Conservation (phyloP, 2,888 invertebrate species). For the Tachystola acroxantha region DNA sequence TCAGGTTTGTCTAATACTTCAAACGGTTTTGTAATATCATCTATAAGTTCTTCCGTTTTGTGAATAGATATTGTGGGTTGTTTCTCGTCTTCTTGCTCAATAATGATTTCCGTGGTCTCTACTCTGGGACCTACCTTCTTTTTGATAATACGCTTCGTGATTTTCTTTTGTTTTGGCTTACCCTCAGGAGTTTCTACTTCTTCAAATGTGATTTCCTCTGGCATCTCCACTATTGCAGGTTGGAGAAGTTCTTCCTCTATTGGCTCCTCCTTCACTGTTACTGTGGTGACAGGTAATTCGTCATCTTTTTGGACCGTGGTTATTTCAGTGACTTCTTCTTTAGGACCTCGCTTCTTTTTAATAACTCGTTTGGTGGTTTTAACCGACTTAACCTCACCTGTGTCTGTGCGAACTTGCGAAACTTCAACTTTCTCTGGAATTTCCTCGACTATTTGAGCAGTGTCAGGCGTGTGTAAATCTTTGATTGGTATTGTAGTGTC, state of each 20-base stretch:
- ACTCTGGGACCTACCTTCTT: constrained; percentile 35
- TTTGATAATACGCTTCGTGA: constrained; percentile 51
- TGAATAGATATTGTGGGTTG: constrained; percentile 30
- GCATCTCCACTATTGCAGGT: constrained; percentile 21
- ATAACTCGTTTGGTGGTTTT: constrained; percentile 29
- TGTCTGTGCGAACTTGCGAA: constrained; percentile 27
- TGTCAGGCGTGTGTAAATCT: constrained; percentile 25
- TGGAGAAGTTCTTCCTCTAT: constrained; percentile 24
- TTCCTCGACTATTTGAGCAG: constrained; percentile 31
- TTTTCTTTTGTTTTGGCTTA: constrained; percentile 16
- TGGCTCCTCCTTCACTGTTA: constrained; percentile 37
- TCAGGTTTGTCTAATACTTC: constrained; percentile 18
- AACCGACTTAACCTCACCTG: constrained; percentile 29
- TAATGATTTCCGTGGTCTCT: constrained; percentile 23
- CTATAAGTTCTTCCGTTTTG: constrained; percentile 22
- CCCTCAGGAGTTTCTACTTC: constrained; percentile 16
- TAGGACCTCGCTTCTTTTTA: constrained; percentile 27
- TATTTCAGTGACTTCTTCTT: constrained; percentile 25
- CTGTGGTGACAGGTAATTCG: constrained; percentile 22
- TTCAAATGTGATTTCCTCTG: constrained; percentile 19
- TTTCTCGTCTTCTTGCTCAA: constrained; percentile 17
- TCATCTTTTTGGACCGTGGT: constrained; percentile 23
- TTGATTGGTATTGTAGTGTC: constrained; percentile 18
- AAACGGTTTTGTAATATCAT: constrained; percentile 30
- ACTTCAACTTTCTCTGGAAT: constrained; percentile 20